These are phyloP conservation scores for Pilophorus perplexus DNA, from an alignment of 2,888 invertebrate genomes.

Conservation along the genomic window DNA sequence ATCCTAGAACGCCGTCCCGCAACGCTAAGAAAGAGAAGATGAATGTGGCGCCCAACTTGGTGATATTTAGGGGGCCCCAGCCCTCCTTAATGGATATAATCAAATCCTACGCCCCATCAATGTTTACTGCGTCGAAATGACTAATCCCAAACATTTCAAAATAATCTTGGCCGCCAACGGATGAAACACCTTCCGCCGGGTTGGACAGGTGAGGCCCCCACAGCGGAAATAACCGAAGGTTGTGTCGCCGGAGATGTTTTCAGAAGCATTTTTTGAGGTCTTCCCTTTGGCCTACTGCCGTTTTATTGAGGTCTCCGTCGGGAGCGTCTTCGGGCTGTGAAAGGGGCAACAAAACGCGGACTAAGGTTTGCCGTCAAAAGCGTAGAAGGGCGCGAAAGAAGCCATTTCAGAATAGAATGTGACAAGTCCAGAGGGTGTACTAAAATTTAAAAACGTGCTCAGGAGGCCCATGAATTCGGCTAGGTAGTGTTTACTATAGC, in stretches of 20 bases:
- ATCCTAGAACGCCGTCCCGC: too few relatives aligned
- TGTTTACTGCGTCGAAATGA: slow-evolving; percentile 3
- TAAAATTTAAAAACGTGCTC: too few relatives aligned
- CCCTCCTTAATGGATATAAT: background rate
- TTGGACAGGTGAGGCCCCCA: slow-evolving; percentile 21
- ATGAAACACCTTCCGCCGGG: slow-evolving; percentile 1
- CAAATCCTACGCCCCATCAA: background rate
- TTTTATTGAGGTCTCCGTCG: too few relatives aligned
- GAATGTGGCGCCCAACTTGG: too few relatives aligned
- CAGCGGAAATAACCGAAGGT: slow-evolving; percentile 24
- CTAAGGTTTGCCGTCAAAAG: background rate
- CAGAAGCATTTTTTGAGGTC: background rate
- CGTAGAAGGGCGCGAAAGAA: background rate
- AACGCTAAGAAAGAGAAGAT: too few relatives aligned
- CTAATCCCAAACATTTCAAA: slow-evolving; percentile 14
- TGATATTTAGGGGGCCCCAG: background rate
- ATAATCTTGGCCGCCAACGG: slow-evolving; percentile 12
- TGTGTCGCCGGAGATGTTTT: background rate
- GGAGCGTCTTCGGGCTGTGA: too few relatives aligned
- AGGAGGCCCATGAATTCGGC: too few relatives aligned
- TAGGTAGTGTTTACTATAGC: too few relatives aligned
- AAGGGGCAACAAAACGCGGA: background rate
- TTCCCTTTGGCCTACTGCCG: background rate
- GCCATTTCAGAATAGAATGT: too few relatives aligned
- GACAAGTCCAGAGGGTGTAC: too few relatives aligned